phyloP scores from a whole-genome alignment of 2,797 vertebrate genomes.

The Betta splendens region DNA sequence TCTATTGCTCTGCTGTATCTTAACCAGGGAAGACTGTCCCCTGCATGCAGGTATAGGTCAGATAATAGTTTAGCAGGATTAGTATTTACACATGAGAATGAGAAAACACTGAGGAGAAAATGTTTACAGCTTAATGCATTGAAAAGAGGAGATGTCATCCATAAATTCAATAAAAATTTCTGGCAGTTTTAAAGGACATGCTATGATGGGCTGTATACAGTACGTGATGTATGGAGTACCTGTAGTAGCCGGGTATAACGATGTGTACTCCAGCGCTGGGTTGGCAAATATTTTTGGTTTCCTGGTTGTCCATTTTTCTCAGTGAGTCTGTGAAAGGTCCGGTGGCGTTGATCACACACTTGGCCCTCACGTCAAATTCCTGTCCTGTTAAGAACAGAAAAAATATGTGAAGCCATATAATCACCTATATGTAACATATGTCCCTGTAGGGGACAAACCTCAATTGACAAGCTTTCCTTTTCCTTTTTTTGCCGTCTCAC shows the following conservation, averaged over 20 bases:
- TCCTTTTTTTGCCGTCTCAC: slow-evolving; percentile 75
- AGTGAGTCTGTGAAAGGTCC: slow-evolving; percentile 96
- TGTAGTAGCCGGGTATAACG: slow-evolving; percentile 94
- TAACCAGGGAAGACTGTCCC: slow-evolving; percentile 36
- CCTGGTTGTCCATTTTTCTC: slow-evolving; percentile 93
- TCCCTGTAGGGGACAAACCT: no score
- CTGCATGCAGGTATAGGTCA: slow-evolving; percentile 43
- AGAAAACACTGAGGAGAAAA: slow-evolving; percentile 30
- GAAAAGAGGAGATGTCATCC: slow-evolving; percentile 10
- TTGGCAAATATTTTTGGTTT: slow-evolving; percentile 90
- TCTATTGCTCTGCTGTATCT: slow-evolving; percentile 42
- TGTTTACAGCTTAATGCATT: slow-evolving; percentile 3
- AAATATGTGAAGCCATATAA: no score
- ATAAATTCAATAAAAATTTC: neutral
- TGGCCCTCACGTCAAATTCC: slow-evolving; percentile 94
- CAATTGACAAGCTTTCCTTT: no score
- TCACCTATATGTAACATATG: no score
- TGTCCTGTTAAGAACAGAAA: slow-evolving; percentile 77
- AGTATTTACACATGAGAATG: slow-evolving; percentile 46
- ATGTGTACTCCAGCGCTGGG: slow-evolving; percentile 97
- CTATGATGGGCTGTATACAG: no score
- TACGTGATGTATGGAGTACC: slow-evolving; percentile 45
- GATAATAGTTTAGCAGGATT: slow-evolving; percentile 28
- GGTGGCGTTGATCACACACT: slow-evolving; percentile 97
- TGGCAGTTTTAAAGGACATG: neutral